Percentiles rank a stretch among this genome's conserved stretches.
Evolutionary conservation across 2,888 invertebrate species (phyloP).

Genomic region (Cephus runcator): DNA sequence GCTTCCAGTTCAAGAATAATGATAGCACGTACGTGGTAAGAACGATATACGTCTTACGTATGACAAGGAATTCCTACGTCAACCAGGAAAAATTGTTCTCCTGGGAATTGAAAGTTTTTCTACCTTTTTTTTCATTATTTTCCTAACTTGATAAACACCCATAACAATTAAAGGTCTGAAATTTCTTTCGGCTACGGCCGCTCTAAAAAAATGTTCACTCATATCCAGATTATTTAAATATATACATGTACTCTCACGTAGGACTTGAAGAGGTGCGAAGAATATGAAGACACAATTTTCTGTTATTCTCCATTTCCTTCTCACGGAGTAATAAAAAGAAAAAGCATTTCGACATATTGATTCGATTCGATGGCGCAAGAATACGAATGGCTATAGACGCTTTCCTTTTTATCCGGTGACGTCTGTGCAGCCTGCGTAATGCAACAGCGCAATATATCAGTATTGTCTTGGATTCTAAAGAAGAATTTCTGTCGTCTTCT

Average conservation of each 20-base stretch:
- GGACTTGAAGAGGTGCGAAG: neutral
- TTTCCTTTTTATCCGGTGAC: slow-evolving; percentile 22
- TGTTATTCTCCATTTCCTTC: neutral
- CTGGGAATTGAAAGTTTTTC: neutral
- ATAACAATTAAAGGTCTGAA: neutral
- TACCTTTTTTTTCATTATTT: neutral
- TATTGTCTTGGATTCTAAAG: slow-evolving; percentile 24
- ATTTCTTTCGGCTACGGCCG: neutral
- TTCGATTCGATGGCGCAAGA: neutral
- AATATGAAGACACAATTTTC: neutral
- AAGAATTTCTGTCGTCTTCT: neutral
- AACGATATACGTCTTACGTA: too few relatives aligned
- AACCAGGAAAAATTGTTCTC: neutral
- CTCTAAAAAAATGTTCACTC: neutral
- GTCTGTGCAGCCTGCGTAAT: slow-evolving; percentile 25
- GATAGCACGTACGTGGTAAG: neutral
- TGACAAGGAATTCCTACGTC: neutral
- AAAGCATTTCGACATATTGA: neutral
- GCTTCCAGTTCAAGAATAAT: neutral
- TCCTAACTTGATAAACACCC: neutral
- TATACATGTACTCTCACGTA: neutral
- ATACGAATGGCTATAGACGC: neutral
- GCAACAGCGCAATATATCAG: slow-evolving; percentile 28
- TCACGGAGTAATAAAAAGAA: neutral
- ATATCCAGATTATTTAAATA: neutral